Conservation (phyloP, 2,113 vertebrate species). For the Dasypus novemcinctus region DNA sequence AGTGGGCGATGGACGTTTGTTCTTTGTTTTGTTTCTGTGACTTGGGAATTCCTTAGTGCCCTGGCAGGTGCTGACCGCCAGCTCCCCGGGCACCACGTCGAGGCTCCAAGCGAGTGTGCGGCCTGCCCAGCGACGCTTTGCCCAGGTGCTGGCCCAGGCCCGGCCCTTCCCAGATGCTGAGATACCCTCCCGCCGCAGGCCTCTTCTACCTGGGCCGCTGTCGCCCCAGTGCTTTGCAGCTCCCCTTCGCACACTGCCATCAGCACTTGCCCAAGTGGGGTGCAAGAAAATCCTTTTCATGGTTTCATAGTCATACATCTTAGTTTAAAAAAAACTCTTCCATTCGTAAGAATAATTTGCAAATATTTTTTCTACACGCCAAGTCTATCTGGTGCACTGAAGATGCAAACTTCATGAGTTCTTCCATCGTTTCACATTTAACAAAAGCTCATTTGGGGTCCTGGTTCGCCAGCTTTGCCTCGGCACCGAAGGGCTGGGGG, state of each 20-base stretch:
- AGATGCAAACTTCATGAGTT: not conserved
- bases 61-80: too few species aligned
- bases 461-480: not conserved
- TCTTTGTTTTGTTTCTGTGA: too few species aligned
- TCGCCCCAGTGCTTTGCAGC: not conserved
- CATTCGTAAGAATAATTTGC: not conserved
- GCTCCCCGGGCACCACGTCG: too few species aligned
- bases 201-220: not conserved
- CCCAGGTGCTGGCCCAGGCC: not conserved
- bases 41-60: too few species aligned
- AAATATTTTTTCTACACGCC: not conserved
- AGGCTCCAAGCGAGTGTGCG: too few species aligned
- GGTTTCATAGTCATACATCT: not conserved
- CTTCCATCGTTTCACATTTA: not conserved
- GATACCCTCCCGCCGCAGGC: not conserved
- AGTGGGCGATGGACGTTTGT: too few species aligned
- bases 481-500: not conserved
- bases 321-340: not conserved
- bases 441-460: not conserved
- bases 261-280: not conserved
- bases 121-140: too few species aligned
- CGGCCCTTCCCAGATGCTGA: not conserved
- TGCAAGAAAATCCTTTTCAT: not conserved
- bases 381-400: not conserved
- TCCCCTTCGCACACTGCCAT: not conserved